A percentile compares a stretch with the other conserved stretches of the same genome.
phyloP scores from a whole-genome alignment of 2,113 vertebrate species.

The Gallinago jamesoni region DNA sequence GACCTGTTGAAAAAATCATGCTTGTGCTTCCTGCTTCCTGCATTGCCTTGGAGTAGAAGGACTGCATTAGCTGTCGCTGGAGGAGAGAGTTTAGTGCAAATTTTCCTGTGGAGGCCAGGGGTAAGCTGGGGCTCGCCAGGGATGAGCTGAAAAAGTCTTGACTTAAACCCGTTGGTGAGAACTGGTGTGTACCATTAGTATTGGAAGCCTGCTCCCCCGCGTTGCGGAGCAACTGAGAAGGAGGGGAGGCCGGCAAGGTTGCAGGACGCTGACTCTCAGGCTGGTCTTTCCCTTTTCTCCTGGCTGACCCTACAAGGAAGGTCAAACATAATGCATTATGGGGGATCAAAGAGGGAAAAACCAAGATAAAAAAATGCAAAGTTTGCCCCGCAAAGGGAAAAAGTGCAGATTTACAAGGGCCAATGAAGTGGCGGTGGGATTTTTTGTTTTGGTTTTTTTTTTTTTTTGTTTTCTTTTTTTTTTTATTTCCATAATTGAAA shows the following conservation, averaged over 20 bases:
- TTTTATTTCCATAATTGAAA: constrained; percentile 65
- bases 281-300: constrained; percentile 97
- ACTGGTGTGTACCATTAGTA: constrained; percentile 93
- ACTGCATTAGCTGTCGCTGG: constrained; percentile 97
- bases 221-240: constrained; percentile 88
- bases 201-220: constrained; percentile 86
- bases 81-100: constrained; percentile 98
- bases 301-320: constrained; percentile 99
- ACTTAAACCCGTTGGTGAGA: constrained; percentile 94
- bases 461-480: constrained; percentile 39
- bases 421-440: constrained; percentile 74
- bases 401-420: constrained; percentile 81
- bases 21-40: constrained; percentile 94
- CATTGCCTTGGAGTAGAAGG: constrained; percentile 98
- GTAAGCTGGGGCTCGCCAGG: constrained; percentile 83
- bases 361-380: constrained; percentile 85
- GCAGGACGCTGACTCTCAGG: constrained; percentile 87
- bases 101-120: constrained; percentile 94
- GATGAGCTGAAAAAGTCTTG: constrained; percentile 95
- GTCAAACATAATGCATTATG: constrained; percentile 99
- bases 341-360: constrained; percentile 92
- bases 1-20: constrained; percentile 91
- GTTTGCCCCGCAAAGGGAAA: constrained; percentile 83
- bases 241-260: constrained; percentile 87
- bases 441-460: constrained; percentile 68